Percentiles rank a stretch among this genome's conserved stretches.
These are phyloP conservation scores for Pseudorectes ferrugineus DNA, from an alignment of 2,113 vertebrate genomes.

Conservation along the genomic window DNA sequence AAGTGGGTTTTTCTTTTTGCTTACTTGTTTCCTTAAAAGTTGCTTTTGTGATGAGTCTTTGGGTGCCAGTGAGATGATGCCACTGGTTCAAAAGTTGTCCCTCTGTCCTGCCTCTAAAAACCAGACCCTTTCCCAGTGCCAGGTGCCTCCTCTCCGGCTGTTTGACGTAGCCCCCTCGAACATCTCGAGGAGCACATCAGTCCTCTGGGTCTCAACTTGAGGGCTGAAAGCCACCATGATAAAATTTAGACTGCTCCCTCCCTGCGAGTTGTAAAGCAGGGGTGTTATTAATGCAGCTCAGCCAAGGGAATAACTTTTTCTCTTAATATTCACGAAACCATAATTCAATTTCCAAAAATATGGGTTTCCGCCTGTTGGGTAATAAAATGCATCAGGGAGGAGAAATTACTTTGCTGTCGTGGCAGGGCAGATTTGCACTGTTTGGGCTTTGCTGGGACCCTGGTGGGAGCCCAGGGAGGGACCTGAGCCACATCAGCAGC, in stretches of 20 bases:
- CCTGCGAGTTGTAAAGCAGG: not conserved
- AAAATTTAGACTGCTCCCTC: not conserved
- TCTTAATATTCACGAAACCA: not conserved
- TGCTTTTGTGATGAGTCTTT: not conserved
- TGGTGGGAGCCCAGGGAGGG: not conserved
- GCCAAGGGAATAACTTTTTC: not conserved
- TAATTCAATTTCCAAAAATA: constrained; percentile 21
- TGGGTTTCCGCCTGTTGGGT: not conserved
- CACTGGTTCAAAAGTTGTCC: not conserved
- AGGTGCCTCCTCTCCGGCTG: not conserved
- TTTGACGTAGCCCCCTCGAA: accelerated
- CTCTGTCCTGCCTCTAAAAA: not conserved
- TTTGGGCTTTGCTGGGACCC: not conserved
- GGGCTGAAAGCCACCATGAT: not conserved
- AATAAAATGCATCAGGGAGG: not conserved
- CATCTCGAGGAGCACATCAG: not conserved
- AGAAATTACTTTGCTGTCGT: not conserved
- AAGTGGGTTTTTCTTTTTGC: not conserved
- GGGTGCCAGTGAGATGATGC: not conserved
- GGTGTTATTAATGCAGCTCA: not conserved
- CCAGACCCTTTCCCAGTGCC: not conserved
- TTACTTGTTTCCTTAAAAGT: not conserved
- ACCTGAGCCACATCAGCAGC: accelerated
- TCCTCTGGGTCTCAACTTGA: accelerated
- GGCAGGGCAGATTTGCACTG: not conserved